Percentiles rank a stretch among this genome's conserved stretches.
phyloP scores from a whole-genome alignment of 2,797 vertebrate genomes.

The Ctenochaetus hawaiiensis region DNA sequence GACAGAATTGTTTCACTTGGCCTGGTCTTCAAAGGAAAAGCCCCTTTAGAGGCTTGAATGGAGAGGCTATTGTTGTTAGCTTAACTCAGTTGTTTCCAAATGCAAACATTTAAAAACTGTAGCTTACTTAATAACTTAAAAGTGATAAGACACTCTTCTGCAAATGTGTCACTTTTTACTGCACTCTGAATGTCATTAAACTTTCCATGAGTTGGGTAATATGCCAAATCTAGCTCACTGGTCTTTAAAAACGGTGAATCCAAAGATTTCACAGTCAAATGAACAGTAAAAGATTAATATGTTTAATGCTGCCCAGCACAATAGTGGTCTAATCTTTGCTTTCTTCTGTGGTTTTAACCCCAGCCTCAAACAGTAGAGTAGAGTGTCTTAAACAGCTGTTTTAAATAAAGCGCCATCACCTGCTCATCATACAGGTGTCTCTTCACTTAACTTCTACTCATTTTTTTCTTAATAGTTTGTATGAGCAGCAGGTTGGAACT shows the following conservation, averaged over 20 bases:
- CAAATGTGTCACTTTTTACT: background rate
- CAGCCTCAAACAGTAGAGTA: slow-evolving; percentile 65
- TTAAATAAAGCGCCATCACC: slow-evolving; percentile 84
- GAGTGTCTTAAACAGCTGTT: slow-evolving; percentile 80
- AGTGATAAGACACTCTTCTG: background rate
- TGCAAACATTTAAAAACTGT: slow-evolving; percentile 32
- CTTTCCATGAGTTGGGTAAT: slow-evolving; percentile 39
- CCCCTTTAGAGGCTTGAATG: slow-evolving; percentile 69
- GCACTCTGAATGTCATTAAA: slow-evolving; percentile 26
- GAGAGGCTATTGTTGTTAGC: slow-evolving; percentile 75
- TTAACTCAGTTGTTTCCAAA: slow-evolving; percentile 69
- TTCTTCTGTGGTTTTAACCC: slow-evolving; percentile 88
- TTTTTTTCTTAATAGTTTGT: slow-evolving; percentile 82
- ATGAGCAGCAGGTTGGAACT: slow-evolving; percentile 74
- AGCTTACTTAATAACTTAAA: slow-evolving; percentile 12
- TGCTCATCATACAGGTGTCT: slow-evolving; percentile 88
- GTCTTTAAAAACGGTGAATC: slow-evolving; percentile 87
- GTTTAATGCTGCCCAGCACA: slow-evolving; percentile 91
- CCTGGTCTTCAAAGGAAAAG: slow-evolving; percentile 75
- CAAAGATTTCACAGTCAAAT: slow-evolving; percentile 96
- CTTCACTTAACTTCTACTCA: slow-evolving; percentile 75
- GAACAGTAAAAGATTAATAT: slow-evolving; percentile 95
- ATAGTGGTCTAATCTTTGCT: slow-evolving; percentile 90
- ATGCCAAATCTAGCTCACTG: slow-evolving; percentile 51
- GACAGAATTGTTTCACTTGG: slow-evolving; percentile 77